Evolutionary conservation across 1,140 invertebrate genomes (phyloP), one percentile per base, ranked within the genome.

Genomic region (Meloidogyne floridensis): DNA sequence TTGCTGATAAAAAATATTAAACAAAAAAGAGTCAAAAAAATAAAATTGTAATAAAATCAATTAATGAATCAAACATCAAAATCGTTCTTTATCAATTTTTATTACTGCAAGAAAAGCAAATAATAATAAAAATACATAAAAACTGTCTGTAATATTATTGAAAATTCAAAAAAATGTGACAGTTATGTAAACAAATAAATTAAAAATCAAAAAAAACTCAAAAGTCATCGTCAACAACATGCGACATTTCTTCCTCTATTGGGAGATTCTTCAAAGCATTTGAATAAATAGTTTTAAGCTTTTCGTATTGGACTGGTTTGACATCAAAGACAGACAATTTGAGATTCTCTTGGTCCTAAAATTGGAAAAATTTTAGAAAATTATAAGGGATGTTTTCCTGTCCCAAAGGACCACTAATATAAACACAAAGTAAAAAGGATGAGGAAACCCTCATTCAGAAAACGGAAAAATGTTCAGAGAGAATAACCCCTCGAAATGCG

Each of bases 391-490:
- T 32, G 32, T 92, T 99, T 99, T 0, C 97, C 97, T 1, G 97
- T 98, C 0, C 97, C 97, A 42, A 97, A 4, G 98, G 96, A 8
- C 97, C 97, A 84, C 95, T 97, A 86, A 99, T 95, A 90, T 98
- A 98, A 65, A 84, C 73, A 42, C 84, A 72, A 54, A 81, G 59
- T 47, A 75, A 54, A 59, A 32, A 32, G 32, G 32, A 32, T 32
- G 32, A 32, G 32, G 32, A 32, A 32, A 32, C 32, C 32, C 32
- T 32, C 32, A 32, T 32, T 32, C 32, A 32, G 32, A 32, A 32
- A 32, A 32, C 32, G 32, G 32, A 32, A 32, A 32, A 32, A 32
- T 32, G 32, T 32, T 32, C 32, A 32, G 32, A 32, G 32, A 32
- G 32, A 32, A 32, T 32, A 32, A 32, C 32, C 32, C 32, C 32